A percentile compares a stretch with the other conserved stretches of the same genome.
These are phyloP conservation scores for Chelonia mydas DNA, from an alignment of 2,797 vertebrate species.

Conservation along the genomic window DNA sequence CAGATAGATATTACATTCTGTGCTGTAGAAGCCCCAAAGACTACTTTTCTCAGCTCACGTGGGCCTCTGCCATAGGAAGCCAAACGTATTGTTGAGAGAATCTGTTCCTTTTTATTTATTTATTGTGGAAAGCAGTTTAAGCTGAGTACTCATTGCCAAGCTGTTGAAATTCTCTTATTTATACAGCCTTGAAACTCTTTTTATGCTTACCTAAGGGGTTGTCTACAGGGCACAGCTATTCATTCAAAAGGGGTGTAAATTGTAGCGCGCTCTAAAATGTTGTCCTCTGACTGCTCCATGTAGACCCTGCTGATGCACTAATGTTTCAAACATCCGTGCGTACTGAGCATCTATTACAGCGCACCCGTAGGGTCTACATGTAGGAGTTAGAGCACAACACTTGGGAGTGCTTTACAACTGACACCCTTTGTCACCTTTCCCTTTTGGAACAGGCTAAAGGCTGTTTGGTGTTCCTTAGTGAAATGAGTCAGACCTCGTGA, in stretches of 20 bases:
- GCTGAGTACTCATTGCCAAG: not conserved
- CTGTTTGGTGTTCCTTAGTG: not conserved
- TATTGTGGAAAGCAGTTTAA: constrained; percentile 28
- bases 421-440: not conserved
- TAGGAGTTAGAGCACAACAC: not conserved
- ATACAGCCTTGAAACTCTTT: not conserved
- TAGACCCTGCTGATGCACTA: not conserved
- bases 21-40: not conserved
- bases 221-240: not conserved
- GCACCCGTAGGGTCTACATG: not conserved
- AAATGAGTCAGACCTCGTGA: not conserved
- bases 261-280: not conserved
- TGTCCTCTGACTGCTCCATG: not conserved
- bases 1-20: not conserved
- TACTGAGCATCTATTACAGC: not conserved
- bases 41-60: not conserved
- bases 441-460: not conserved
- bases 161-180: not conserved
- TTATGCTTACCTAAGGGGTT: not conserved
- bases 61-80: constrained; percentile 26
- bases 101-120: constrained; percentile 59
- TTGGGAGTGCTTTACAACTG: not conserved
- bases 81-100: constrained; percentile 37
- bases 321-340: not conserved
- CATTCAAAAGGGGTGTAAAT: not conserved